Conservation (phyloP, 2,113 vertebrate genomes). For the Salvator merianae region DNA sequence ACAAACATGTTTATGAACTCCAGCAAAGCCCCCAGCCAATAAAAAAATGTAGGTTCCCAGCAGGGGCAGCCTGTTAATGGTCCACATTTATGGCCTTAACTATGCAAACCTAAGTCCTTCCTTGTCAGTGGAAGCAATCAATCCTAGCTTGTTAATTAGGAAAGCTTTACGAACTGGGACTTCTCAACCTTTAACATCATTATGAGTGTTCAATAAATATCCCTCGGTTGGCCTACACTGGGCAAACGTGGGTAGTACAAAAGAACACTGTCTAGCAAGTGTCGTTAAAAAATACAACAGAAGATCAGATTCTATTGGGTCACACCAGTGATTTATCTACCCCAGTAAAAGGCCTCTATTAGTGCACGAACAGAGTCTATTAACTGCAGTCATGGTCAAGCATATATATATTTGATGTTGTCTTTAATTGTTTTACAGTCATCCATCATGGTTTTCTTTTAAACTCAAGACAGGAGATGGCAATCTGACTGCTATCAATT, state of each 20-base stretch:
- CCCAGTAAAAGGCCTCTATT: background rate
- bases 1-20: slow-evolving; percentile 70
- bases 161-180: slow-evolving; percentile 51
- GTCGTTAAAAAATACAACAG: background rate
- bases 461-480: background rate
- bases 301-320: slow-evolving; percentile 4
- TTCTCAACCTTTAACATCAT: slow-evolving; percentile 40
- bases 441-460: background rate
- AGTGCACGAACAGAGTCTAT: background rate
- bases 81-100: slow-evolving; percentile 62
- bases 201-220: background rate
- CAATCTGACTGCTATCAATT: background rate
- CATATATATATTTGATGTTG: background rate
- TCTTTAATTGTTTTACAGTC: background rate
- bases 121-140: slow-evolving; percentile 68
- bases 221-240: slow-evolving; percentile 29
- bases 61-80: slow-evolving; percentile 70
- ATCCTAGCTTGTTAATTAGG: slow-evolving; percentile 63
- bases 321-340: background rate
- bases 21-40: slow-evolving; percentile 50
- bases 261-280: background rate
- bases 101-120: slow-evolving; percentile 62
- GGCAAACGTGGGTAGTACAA: background rate
- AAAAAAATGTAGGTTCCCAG: slow-evolving; percentile 60
- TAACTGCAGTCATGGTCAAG: background rate